A percentile compares a stretch with the other conserved stretches of the same genome.
Conservation (phyloP, 2,797 vertebrate species). For the Allobates femoralis region DNA sequence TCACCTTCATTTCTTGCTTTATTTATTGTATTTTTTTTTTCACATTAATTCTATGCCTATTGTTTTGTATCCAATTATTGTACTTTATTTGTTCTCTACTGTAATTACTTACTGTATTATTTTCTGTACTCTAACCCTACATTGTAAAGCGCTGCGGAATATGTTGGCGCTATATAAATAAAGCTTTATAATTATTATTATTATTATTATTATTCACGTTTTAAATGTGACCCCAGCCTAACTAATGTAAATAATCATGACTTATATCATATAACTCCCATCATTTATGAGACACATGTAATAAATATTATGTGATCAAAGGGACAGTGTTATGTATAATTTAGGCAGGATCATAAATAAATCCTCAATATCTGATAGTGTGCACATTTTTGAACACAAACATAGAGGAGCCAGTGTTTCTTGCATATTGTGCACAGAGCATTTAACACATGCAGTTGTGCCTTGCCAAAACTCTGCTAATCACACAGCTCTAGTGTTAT, state of each 20-base stretch:
- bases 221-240: too few relatives aligned
- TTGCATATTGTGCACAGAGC: neutral
- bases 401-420: neutral
- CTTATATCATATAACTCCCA: neutral
- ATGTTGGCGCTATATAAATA: too few relatives aligned
- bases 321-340: neutral
- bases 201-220: too few relatives aligned
- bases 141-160: too few relatives aligned
- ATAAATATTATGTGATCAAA: neutral
- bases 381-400: neutral
- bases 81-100: too few relatives aligned
- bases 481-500: conserved; percentile 28
- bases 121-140: too few relatives aligned
- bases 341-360: neutral
- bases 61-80: too few relatives aligned
- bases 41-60: too few relatives aligned
- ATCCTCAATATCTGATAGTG: neutral
- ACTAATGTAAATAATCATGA: neutral
- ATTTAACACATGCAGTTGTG: conserved; percentile 6
- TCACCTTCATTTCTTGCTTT: too few relatives aligned
- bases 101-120: too few relatives aligned
- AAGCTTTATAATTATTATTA: too few relatives aligned
- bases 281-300: neutral
- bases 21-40: too few relatives aligned
- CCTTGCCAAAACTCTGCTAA: conserved; percentile 29